These are phyloP conservation scores for Macrophya annulata DNA, from an alignment of 2,888 invertebrate genomes.

Conservation along the genomic window DNA sequence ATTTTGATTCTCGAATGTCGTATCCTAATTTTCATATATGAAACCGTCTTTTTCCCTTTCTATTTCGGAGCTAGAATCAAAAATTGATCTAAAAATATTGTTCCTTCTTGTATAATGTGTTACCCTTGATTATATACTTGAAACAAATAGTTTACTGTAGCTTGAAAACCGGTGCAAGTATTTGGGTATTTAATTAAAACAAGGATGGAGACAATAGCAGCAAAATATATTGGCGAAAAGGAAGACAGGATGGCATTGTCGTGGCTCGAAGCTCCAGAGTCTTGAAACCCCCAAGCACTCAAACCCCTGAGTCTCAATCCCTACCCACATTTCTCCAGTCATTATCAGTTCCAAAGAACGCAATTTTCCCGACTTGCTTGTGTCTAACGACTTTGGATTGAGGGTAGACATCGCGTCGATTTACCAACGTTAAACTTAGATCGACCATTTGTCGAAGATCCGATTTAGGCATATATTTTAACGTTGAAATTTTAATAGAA, in stretches of 20 bases:
- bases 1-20: neutral
- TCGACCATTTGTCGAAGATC: constrained; percentile 38
- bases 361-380: constrained; percentile 67
- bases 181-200: constrained; percentile 67
- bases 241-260: constrained; percentile 62
- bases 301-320: constrained; percentile 13
- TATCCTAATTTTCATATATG: neutral
- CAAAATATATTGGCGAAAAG: constrained; percentile 31
- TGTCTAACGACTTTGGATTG: constrained; percentile 62
- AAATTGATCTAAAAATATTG: neutral
- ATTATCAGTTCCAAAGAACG: constrained; percentile 66
- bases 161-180: constrained; percentile 34
- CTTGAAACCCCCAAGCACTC: neutral
- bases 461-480: neutral
- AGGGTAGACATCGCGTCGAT: constrained; percentile 55
- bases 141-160: constrained; percentile 20
- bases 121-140: neutral
- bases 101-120: neutral
- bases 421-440: constrained; percentile 30
- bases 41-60: neutral
- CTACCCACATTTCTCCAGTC: constrained; percentile 35
- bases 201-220: constrained; percentile 59
- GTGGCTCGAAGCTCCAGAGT: constrained; percentile 62
- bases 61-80: neutral
- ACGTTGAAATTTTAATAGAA: constrained; percentile 20